These are phyloP conservation scores for Desoria tigrina DNA, from an alignment of 2,888 invertebrate genomes.

Conservation along the genomic window DNA sequence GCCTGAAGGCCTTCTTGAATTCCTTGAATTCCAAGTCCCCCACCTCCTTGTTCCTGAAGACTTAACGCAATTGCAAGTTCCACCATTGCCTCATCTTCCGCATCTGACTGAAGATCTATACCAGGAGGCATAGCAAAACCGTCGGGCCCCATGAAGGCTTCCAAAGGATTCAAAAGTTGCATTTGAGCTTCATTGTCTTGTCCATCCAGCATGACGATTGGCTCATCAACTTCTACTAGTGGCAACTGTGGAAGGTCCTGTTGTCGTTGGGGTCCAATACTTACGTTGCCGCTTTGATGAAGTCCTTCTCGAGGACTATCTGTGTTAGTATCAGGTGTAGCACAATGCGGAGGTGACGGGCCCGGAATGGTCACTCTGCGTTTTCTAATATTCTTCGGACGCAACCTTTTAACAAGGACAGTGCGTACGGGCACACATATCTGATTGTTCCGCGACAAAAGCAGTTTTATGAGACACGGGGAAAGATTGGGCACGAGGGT, in stretches of 20 bases:
- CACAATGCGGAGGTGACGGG: conserved; percentile 51
- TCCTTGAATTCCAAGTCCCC: conserved; percentile 60
- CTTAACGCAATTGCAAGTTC: conserved; percentile 94
- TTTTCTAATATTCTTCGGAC: conserved; percentile 50
- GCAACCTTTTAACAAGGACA: conserved; percentile 47
- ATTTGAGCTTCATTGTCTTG: conserved; percentile 48
- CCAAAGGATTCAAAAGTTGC: conserved; percentile 49
- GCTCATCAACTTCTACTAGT: conserved; percentile 52
- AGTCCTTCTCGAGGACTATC: conserved; percentile 48
- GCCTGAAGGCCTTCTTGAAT: conserved; percentile 56
- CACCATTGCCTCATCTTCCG: conserved; percentile 95
- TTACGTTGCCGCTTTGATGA: conserved; percentile 13
- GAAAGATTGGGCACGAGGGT: conserved; percentile 45
- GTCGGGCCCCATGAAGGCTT: conserved; percentile 52
- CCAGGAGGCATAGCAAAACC: conserved; percentile 50
- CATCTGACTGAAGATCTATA: conserved; percentile 87
- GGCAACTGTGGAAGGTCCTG: conserved; percentile 35
- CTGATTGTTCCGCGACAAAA: conserved; percentile 47
- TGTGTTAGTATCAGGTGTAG: conserved; percentile 47
- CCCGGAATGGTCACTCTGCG: conserved; percentile 50
- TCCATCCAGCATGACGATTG: conserved; percentile 51
- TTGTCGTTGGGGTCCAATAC: neutral
- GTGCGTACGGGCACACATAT: conserved; percentile 50
- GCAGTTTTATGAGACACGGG: conserved; percentile 44
- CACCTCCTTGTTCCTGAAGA: conserved; percentile 73